Conservation (phyloP, 2,113 vertebrate genomes). For the Potamarius usumacintae region DNA sequence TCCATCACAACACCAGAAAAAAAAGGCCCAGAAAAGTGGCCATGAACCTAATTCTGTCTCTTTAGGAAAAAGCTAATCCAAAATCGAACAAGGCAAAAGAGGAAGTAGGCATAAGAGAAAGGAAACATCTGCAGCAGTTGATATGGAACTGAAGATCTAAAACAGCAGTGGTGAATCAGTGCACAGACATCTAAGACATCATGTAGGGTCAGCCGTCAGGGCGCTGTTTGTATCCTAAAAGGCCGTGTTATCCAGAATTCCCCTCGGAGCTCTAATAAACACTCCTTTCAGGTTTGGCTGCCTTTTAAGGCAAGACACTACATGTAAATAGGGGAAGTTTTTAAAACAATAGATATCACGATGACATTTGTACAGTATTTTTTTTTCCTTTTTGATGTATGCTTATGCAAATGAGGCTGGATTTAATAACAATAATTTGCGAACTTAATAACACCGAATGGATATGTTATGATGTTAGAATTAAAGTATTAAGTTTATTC, state of each 20-base stretch:
- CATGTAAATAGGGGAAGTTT: neutral
- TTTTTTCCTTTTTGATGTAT: neutral
- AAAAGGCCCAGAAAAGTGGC: too few species aligned
- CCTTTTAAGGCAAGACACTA: neutral
- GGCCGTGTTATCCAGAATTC: neutral
- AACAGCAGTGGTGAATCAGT: slow-evolving; percentile 21
- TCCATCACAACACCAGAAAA: neutral
- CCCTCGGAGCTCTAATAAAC: neutral
- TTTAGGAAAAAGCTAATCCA: neutral
- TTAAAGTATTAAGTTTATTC: neutral
- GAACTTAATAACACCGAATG: neutral
- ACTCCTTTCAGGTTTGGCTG: neutral
- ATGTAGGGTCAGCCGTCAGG: slow-evolving; percentile 17
- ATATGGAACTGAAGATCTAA: slow-evolving; percentile 25
- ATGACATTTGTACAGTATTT: neutral
- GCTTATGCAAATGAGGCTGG: neutral
- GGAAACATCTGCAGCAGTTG: slow-evolving; percentile 24
- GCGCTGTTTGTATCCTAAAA: slow-evolving; percentile 6
- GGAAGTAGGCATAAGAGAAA: slow-evolving; percentile 9
- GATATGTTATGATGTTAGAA: neutral
- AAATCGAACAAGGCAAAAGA: slow-evolving; percentile 9
- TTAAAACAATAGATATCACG: neutral
- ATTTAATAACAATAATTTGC: neutral
- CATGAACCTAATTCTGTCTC: neutral
- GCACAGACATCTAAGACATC: slow-evolving; percentile 24